Conservation (phyloP, 2,113 vertebrate genomes). For the Burhinus bistriatus region DNA sequence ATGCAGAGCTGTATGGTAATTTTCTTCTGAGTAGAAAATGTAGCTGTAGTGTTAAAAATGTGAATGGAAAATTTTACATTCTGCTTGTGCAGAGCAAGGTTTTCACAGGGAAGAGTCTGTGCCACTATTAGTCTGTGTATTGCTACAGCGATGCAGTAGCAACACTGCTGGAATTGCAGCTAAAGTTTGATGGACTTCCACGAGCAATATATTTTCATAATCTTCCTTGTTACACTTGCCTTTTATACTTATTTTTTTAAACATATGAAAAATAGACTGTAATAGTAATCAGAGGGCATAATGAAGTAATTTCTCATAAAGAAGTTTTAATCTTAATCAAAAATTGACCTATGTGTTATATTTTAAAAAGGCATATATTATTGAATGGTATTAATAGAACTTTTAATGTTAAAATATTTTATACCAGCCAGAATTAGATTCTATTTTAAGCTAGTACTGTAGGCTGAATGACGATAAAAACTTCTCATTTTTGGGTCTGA, state of each 20-base stretch:
- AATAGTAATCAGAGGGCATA: slow-evolving; percentile 22
- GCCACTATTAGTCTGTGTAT: neutral
- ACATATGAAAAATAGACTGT: neutral
- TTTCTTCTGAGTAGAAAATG: slow-evolving; percentile 37
- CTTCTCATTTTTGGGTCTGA: neutral
- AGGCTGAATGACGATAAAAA: neutral
- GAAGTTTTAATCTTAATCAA: slow-evolving; percentile 36
- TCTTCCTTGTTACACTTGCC: neutral
- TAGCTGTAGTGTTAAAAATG: slow-evolving; percentile 14
- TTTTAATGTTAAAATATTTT: slow-evolving; percentile 39
- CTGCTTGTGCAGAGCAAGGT: neutral
- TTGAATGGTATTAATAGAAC: slow-evolving; percentile 53
- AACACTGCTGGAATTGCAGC: neutral
- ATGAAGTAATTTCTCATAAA: slow-evolving; percentile 1
- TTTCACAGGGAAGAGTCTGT: neutral
- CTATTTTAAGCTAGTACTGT: slow-evolving; percentile 16
- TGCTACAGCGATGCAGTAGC: neutral
- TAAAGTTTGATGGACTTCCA: neutral
- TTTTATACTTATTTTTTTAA: slow-evolving; percentile 44
- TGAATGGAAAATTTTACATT: slow-evolving; percentile 29
- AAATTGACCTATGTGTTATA: neutral
- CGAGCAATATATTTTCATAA: neutral
- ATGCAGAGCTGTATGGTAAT: slow-evolving; percentile 51
- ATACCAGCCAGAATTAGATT: slow-evolving; percentile 23
- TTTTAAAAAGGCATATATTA: slow-evolving; percentile 49